Base-by-base conservation (phyloP, 2,888 invertebrate species). In the Aquatica leii region DNA sequence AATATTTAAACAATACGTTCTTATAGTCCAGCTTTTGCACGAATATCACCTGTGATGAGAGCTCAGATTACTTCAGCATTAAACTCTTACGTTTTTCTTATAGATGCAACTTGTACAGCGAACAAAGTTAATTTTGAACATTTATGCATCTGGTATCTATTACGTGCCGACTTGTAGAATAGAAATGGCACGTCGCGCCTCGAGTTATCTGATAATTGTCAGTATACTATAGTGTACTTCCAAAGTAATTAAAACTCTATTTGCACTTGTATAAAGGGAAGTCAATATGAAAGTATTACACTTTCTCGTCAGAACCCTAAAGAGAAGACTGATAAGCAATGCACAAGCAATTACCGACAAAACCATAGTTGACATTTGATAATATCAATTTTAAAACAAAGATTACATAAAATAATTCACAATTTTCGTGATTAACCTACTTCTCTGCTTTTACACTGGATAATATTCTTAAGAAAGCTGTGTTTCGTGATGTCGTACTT, bases 71-170 rank as follows among this genome's bases (percentile, higher is more conserved):
- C 4, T 17, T 5, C 14, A 14, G 14, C 6, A 14, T 14, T 43
- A 43, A 43, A 43, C 14, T 17, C 41, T 14, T n/a, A n/a, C n/a
- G 59, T 58, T 50, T 66, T 63, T 60, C 52, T 57, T 62, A 62
- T 41, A 40, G 56, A 66, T 59, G 53, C 63, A 63, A 66, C 56
- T 66, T 66, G 63, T 60, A 56, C 57, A 56, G 54, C 51, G 52
- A 20, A 12, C 18, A 58, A 2, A 35, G 17, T 50, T 21, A 14
- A 59, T 34, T 40, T 59, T 18, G 31, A 11, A 52, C 24, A n/a
- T 35, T 54, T 48, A 15, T 35, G 35, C 35, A 35, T 52, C 15
- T 43, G 21, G 31, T 17, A 14, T 55, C 37, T 54, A 34, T 49
- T 34, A 58, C 54, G 46, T 46, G 11, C 11, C 6, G 2, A 46